Conservation (phyloP, 2,113 vertebrate genomes). For the Colaptes auratus region DNA sequence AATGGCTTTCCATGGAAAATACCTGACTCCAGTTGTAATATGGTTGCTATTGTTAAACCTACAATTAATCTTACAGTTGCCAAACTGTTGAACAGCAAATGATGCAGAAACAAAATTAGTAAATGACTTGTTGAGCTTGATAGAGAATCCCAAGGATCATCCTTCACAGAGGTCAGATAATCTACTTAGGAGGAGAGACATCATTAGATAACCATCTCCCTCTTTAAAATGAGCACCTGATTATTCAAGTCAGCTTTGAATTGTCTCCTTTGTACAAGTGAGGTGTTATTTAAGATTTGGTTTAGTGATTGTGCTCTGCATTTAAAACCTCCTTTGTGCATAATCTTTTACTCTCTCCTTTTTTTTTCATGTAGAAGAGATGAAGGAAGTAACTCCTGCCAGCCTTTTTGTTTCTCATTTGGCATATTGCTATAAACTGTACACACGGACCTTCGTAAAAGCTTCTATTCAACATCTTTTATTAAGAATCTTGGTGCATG, state of each 20-base stretch:
- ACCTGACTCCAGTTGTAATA: neutral
- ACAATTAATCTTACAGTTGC: neutral
- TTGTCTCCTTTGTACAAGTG: neutral
- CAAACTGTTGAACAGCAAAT: neutral
- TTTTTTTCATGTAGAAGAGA: conserved; percentile 34
- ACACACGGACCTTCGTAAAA: conserved; percentile 23
- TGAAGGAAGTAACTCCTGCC: conserved; percentile 33
- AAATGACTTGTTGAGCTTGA: neutral
- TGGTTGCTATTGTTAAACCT: neutral
- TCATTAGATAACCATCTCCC: neutral
- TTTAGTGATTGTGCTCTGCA: conserved; percentile 42
- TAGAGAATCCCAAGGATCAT: conserved; percentile 14
- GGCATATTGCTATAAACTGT: conserved; percentile 28
- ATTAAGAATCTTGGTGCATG: conserved; percentile 20
- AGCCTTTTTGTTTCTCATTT: conserved; percentile 37
- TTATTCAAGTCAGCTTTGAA: neutral
- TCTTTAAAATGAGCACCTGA: conserved; percentile 27
- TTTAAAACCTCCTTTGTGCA: conserved; percentile 56
- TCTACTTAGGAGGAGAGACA: neutral
- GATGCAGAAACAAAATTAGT: neutral
- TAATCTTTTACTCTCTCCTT: conserved; percentile 43
- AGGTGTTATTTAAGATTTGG: conserved; percentile 49
- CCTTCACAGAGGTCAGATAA: conserved; percentile 22
- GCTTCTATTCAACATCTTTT: conserved; percentile 29
- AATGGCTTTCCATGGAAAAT: neutral